These are phyloP conservation scores for Drosophila burlai DNA, from an alignment of 1,140 invertebrate species.

Conservation along the genomic window DNA sequence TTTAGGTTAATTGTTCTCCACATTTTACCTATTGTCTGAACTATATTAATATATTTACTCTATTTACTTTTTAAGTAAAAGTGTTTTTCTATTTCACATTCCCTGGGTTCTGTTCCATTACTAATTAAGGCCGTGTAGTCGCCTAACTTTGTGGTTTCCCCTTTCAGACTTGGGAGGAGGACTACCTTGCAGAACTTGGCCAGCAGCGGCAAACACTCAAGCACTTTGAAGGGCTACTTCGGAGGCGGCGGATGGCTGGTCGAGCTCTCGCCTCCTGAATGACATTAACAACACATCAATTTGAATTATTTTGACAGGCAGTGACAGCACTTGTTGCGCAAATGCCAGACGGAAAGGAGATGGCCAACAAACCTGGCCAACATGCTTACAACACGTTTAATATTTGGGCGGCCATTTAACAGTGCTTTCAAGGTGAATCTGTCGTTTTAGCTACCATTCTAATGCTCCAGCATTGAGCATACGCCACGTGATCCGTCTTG, in stretches of 20 bases:
- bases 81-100: not conserved
- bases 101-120: constrained; percentile 6
- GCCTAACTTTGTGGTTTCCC: constrained; percentile 27
- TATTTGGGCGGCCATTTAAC: constrained; percentile 15
- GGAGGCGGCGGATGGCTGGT: constrained; percentile 19
- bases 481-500: constrained; percentile 37
- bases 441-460: constrained; percentile 12
- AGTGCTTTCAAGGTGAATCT: constrained; percentile 9
- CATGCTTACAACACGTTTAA: constrained; percentile 43
- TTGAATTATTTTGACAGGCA: constrained; percentile 77
- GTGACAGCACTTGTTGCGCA: constrained; percentile 67
- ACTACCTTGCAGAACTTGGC: constrained; percentile 17
- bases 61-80: not conserved
- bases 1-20: not conserved
- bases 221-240: constrained; percentile 56
- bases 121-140: constrained; percentile 29
- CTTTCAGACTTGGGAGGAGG: constrained; percentile 7
- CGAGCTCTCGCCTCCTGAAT: constrained; percentile 28
- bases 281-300: constrained; percentile 75
- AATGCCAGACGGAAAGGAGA: constrained; percentile 5
- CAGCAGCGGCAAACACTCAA: constrained; percentile 17
- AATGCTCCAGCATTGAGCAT: constrained; percentile 22
- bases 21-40: not conserved
- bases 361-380: constrained; percentile 3
- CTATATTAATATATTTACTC: no score